Evolutionary conservation across 2,888 invertebrate genomes (phyloP).

Genomic region (Drosophila aldrichi): DNA sequence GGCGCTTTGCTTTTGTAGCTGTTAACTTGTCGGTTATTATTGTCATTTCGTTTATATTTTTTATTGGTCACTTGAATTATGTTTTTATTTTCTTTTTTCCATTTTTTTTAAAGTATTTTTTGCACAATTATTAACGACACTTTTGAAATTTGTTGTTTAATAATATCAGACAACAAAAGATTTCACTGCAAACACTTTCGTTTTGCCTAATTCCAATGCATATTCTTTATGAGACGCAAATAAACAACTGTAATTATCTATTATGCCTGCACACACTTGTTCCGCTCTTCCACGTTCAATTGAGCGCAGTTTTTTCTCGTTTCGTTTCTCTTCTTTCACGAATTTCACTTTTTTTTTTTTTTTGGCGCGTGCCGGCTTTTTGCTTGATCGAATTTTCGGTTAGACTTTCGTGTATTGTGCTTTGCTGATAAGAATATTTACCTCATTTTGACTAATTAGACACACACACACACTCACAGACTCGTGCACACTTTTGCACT

Average conservation of each 20-base stretch:
- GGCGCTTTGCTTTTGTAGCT: constrained; percentile 20
- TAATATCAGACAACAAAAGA: constrained; percentile 16
- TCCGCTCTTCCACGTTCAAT: constrained; percentile 6
- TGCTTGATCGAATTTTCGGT: constrained; percentile 19
- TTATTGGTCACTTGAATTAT: constrained; percentile 36
- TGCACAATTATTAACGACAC: constrained; percentile 56
- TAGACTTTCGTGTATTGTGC: constrained; percentile 25
- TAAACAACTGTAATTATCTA: constrained; percentile 13
- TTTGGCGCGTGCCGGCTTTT: constrained; percentile 37
- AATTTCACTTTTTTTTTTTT: constrained; percentile 46
- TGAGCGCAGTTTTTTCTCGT: neutral
- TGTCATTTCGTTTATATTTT: constrained; percentile 28
- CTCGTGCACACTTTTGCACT: neutral
- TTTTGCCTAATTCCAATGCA: constrained; percentile 25
- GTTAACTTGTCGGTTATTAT: constrained; percentile 30
- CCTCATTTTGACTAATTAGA: constrained; percentile 33
- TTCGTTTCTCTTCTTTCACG: constrained; percentile 2
- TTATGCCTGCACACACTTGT: constrained; percentile 13
- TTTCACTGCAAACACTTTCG: constrained; percentile 46
- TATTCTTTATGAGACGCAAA: constrained; percentile 9
- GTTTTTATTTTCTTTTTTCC: constrained; percentile 8
- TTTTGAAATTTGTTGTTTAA: constrained; percentile 47
- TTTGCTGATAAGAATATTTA: constrained; percentile 43
- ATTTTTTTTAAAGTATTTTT: constrained; percentile 21
- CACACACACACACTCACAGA: neutral